These are phyloP conservation scores for Drosophila demipolita DNA, from an alignment of 2,888 invertebrate genomes.

Conservation along the genomic window DNA sequence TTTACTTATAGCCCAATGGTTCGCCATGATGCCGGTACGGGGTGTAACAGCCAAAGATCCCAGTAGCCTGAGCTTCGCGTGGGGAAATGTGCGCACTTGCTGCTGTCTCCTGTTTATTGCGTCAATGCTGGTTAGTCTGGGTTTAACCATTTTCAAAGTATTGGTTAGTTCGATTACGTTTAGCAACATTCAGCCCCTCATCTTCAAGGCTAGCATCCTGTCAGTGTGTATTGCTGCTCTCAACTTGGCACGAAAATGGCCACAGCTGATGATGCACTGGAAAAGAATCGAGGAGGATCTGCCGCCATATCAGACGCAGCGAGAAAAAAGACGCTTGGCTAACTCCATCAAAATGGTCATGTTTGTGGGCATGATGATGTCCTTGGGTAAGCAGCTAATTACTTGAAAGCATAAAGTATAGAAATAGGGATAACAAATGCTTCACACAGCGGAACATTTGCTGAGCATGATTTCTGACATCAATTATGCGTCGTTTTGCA, in stretches of 20 bases:
- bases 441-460: constrained; percentile 80
- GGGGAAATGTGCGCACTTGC: constrained; percentile 77
- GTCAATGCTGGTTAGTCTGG: constrained; percentile 56
- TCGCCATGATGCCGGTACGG: constrained; percentile 86
- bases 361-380: constrained; percentile 85
- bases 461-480: constrained; percentile 79
- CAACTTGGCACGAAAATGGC: constrained; percentile 86
- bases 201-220: constrained; percentile 80
- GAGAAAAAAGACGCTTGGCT: constrained; percentile 81
- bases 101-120: constrained; percentile 71
- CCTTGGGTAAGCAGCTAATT: constrained; percentile 83
- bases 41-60: constrained; percentile 85
- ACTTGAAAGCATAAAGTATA: background rate
- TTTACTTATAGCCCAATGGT: constrained; percentile 85
- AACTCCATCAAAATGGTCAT: constrained; percentile 85
- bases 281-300: constrained; percentile 85
- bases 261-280: constrained; percentile 86
- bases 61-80: constrained; percentile 83
- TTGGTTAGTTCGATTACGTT: constrained; percentile 74
- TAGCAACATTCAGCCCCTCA: constrained; percentile 81
- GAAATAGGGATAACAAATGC: too few species aligned
- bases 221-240: constrained; percentile 82
- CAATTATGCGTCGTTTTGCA: constrained; percentile 76
- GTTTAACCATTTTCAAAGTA: constrained; percentile 71
- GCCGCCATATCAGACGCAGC: constrained; percentile 76